A percentile compares a stretch with the other conserved stretches of the same genome.
phyloP scores from a whole-genome alignment of 2,888 invertebrate species.

The Helleia helle region DNA sequence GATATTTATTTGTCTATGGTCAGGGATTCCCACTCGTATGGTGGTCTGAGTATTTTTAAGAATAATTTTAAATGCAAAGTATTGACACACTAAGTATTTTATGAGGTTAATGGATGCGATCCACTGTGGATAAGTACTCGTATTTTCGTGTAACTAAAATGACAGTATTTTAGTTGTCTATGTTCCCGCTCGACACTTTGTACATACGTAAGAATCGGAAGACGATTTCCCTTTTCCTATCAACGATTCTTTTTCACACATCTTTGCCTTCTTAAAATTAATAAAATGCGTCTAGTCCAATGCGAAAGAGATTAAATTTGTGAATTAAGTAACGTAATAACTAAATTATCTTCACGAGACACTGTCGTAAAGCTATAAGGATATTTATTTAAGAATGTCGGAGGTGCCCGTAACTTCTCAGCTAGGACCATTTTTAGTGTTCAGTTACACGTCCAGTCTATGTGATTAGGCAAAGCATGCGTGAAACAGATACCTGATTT shows the following conservation, averaged over 20 bases:
- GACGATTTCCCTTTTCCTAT: slow-evolving; percentile 27
- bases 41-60: slow-evolving; percentile 56
- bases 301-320: slow-evolving; percentile 68
- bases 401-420: slow-evolving; percentile 35
- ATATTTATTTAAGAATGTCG: slow-evolving; percentile 35
- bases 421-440: slow-evolving; percentile 63
- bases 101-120: slow-evolving; percentile 5
- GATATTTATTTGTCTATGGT: slow-evolving; percentile 58
- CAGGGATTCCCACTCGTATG: slow-evolving; percentile 33
- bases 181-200: slow-evolving; percentile 45
- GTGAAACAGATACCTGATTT: slow-evolving; percentile 59
- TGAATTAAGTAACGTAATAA: slow-evolving; percentile 53
- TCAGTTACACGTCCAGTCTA: slow-evolving; percentile 67
- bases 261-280: slow-evolving; percentile 68
- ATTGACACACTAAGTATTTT: slow-evolving; percentile 9
- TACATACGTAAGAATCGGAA: slow-evolving; percentile 38
- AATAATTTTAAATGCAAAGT: slow-evolving; percentile 25
- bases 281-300: slow-evolving; percentile 70
- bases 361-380: slow-evolving; percentile 24
- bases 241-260: slow-evolving; percentile 61
- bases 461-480: slow-evolving; percentile 66
- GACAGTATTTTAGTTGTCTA: slow-evolving; percentile 65
- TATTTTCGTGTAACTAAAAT: slow-evolving; percentile 6
- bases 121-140: slow-evolving; percentile 13
- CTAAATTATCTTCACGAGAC: slow-evolving; percentile 40